Percentiles rank a stretch among this genome's conserved stretches.
Evolutionary conservation across 2,113 vertebrate genomes (phyloP).

Genomic region (Limnothrissa miodon): DNA sequence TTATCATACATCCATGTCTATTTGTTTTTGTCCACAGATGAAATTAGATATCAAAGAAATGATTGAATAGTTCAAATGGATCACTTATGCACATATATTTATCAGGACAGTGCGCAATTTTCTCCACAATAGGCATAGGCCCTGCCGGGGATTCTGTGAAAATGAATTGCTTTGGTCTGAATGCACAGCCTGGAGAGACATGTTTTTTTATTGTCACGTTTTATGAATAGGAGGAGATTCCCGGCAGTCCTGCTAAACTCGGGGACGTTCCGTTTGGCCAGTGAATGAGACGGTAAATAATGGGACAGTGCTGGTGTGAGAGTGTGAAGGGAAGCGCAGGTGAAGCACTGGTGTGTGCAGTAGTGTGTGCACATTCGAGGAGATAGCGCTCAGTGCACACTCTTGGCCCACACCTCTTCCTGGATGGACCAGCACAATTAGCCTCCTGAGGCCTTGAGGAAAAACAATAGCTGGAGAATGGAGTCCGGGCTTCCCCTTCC

Average conservation of each 20-base stretch:
- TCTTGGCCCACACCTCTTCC: constrained; percentile 20
- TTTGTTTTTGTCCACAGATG: no score
- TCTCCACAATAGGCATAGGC: background rate
- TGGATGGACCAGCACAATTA: constrained; percentile 1
- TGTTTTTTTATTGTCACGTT: background rate
- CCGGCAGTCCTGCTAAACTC: background rate
- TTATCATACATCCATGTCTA: no score
- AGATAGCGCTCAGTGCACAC: background rate
- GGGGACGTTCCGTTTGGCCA: no score
- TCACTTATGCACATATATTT: background rate
- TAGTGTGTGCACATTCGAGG: background rate
- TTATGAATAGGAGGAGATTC: background rate
- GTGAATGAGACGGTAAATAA: background rate
- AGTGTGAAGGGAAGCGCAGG: constrained; percentile 19
- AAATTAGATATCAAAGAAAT: background rate
- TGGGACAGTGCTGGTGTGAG: background rate
- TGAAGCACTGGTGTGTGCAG: no score
- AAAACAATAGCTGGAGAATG: constrained; percentile 29
- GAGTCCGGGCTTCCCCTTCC: constrained; percentile 2
- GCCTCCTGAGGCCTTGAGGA: background rate
- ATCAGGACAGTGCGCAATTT: background rate
- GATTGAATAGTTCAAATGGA: background rate
- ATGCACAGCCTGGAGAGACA: background rate
- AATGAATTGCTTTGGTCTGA: background rate
- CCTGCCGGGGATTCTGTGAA: background rate